Evolutionary conservation across 2,888 invertebrate species (phyloP).

Genomic region (Leucophora obtusa): DNA sequence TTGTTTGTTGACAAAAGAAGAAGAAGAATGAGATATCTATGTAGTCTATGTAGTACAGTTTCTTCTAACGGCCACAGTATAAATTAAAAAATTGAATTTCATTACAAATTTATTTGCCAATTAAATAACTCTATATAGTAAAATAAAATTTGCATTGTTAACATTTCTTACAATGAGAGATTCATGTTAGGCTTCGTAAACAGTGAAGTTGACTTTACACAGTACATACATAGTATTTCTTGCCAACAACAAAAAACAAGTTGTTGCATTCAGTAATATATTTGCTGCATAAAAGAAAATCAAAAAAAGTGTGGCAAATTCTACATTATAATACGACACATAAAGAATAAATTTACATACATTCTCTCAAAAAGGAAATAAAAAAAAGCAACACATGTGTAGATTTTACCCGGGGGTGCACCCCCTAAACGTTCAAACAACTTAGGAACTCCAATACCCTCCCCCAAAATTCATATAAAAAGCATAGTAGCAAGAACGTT

Average conservation of each 20-base stretch:
- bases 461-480: constrained; percentile 18
- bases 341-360: constrained; percentile 24
- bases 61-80: no score
- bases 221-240: no score
- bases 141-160: no score
- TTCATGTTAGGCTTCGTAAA: no score
- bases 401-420: background rate
- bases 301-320: constrained; percentile 32
- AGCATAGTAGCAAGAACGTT: constrained; percentile 1
- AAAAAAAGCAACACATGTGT: constrained; percentile 22
- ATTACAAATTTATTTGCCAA: no score
- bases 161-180: no score
- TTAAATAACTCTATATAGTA: no score
- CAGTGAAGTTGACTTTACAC: no score
- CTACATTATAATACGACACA: constrained; percentile 11
- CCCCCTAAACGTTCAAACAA: background rate
- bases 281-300: constrained; percentile 17
- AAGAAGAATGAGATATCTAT: no score
- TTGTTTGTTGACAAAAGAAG: no score
- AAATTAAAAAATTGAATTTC: no score
- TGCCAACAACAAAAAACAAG: constrained; percentile 5
- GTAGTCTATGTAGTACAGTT: no score
- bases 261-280: constrained; percentile 33
- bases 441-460: constrained; percentile 9
- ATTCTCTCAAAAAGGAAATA: constrained; percentile 4